Evolutionary conservation across 1,140 invertebrate species (phyloP).

Genomic region (Pseudomyrmex cubaensis): DNA sequence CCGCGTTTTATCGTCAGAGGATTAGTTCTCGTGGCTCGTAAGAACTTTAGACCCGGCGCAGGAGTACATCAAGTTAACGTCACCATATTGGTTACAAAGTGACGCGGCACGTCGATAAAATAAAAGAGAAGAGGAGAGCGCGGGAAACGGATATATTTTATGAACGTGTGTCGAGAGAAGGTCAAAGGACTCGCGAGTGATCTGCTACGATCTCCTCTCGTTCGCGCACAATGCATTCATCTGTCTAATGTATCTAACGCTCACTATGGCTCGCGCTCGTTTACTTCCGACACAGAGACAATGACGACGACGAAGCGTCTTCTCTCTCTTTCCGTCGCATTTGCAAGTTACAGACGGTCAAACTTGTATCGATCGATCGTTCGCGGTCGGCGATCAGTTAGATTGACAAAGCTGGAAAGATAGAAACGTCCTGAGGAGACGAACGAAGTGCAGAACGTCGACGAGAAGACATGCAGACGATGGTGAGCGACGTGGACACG

Average conservation of each 20-base stretch:
- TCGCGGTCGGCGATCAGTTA: slow-evolving; percentile 74
- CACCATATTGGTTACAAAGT: slow-evolving; percentile 40
- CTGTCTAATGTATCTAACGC: slow-evolving; percentile 70
- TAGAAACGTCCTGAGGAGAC: slow-evolving; percentile 64
- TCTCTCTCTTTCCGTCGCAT: slow-evolving; percentile 67
- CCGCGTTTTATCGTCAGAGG: slow-evolving; percentile 35
- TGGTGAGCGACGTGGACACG: slow-evolving; percentile 32
- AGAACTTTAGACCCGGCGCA: slow-evolving; percentile 2
- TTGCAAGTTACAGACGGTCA: slow-evolving; percentile 77
- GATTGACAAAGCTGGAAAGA: slow-evolving; percentile 69
- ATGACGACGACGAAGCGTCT: slow-evolving; percentile 9
- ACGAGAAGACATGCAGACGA: slow-evolving; percentile 11
- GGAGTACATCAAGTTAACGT: slow-evolving; percentile 51
- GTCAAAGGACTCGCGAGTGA: slow-evolving; percentile 52
- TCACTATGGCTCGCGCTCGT: slow-evolving; percentile 10
- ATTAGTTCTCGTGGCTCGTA: slow-evolving; percentile 59
- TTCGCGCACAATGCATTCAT: slow-evolving; percentile 47
- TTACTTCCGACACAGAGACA: slow-evolving; percentile 52
- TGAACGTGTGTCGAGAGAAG: slow-evolving; percentile 19
- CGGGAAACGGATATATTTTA: background rate
- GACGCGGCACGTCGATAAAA: slow-evolving; percentile 36
- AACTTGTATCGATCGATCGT: slow-evolving; percentile 79
- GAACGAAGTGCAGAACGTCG: slow-evolving; percentile 58
- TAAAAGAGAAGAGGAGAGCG: slow-evolving; percentile 5
- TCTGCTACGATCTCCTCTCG: slow-evolving; percentile 3